A percentile compares a stretch with the other conserved stretches of the same genome.
Evolutionary conservation across 2,113 vertebrate species (phyloP).

Genomic region (Ranitomeya imitator): DNA sequence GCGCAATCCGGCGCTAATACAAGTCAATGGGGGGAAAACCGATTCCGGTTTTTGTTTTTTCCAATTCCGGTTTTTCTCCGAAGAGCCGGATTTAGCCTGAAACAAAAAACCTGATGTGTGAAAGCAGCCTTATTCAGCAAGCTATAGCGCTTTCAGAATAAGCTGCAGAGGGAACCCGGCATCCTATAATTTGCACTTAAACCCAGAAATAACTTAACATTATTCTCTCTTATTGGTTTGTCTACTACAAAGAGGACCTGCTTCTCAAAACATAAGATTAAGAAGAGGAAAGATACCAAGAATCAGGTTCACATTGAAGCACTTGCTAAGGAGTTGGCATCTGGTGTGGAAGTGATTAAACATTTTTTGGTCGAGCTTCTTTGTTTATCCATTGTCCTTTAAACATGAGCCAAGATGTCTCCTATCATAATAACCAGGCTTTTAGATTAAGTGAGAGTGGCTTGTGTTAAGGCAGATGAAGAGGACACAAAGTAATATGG

Average conservation of each 20-base stretch:
- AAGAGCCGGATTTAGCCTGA: too few relatives aligned
- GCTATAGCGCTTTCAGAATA: too few relatives aligned
- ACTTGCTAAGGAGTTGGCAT: not conserved
- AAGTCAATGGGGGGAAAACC: too few relatives aligned
- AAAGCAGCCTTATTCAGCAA: too few relatives aligned
- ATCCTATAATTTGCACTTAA: not conserved
- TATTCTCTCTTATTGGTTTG: not conserved
- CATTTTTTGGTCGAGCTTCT: not conserved
- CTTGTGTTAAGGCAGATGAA: slow-evolving; percentile 1
- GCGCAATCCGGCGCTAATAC: too few relatives aligned
- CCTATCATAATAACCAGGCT: slow-evolving; percentile 19
- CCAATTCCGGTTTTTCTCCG: too few relatives aligned
- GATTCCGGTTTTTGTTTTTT: too few relatives aligned
- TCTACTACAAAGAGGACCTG: not conserved
- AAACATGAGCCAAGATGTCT: slow-evolving; percentile 11
- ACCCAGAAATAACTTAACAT: not conserved
- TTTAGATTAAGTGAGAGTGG: not conserved
- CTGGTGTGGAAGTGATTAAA: not conserved
- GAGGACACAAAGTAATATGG: slow-evolving; percentile 1
- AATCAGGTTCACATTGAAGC: not conserved
- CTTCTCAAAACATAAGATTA: slow-evolving; percentile 7
- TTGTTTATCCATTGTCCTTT: not conserved
- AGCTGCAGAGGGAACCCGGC: too few relatives aligned
- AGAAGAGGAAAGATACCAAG: not conserved
- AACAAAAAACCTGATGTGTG: too few relatives aligned